These are phyloP conservation scores for honey bee (Apis mellifera) DNA, from an alignment of 1,140 invertebrate genomes.

Conservation along the genomic window DNA sequence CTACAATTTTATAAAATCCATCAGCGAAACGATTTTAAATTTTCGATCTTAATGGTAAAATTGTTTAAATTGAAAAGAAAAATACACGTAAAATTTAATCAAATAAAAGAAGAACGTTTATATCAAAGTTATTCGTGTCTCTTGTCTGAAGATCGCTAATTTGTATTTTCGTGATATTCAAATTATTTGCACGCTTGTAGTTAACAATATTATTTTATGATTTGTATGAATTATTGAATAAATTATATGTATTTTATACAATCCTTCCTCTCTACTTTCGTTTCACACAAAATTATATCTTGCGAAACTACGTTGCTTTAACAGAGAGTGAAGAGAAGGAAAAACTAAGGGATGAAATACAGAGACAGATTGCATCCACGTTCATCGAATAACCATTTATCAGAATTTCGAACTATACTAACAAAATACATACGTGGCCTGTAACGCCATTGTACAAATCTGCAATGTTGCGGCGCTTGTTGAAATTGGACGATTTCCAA, in stretches of 20 bases:
- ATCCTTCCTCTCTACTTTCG: not conserved
- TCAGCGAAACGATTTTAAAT: no score
- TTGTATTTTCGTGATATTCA: no score
- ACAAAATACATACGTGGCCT: slow-evolving; percentile 24
- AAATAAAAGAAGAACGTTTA: no score
- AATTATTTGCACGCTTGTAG: not conserved
- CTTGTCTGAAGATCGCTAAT: no score
- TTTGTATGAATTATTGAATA: not conserved
- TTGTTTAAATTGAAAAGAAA: no score
- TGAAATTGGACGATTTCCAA: slow-evolving; percentile 39
- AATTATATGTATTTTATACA: not conserved
- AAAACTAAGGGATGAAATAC: not conserved
- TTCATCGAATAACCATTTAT: slow-evolving; percentile 36
- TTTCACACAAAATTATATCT: not conserved
- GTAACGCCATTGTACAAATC: slow-evolving; percentile 36
- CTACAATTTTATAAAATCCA: no score
- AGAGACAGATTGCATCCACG: not conserved
- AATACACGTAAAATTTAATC: no score
- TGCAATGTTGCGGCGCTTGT: slow-evolving; percentile 16
- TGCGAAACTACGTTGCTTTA: slow-evolving; percentile 9
- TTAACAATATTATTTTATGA: not conserved
- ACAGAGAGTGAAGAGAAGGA: not conserved
- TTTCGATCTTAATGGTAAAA: no score
- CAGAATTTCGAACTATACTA: slow-evolving; percentile 39
- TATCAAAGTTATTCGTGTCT: no score